A percentile compares a stretch with the other conserved stretches of the same genome.
Evolutionary conservation across 1,140 invertebrate species (phyloP).

Genomic region (Drosophila lini): DNA sequence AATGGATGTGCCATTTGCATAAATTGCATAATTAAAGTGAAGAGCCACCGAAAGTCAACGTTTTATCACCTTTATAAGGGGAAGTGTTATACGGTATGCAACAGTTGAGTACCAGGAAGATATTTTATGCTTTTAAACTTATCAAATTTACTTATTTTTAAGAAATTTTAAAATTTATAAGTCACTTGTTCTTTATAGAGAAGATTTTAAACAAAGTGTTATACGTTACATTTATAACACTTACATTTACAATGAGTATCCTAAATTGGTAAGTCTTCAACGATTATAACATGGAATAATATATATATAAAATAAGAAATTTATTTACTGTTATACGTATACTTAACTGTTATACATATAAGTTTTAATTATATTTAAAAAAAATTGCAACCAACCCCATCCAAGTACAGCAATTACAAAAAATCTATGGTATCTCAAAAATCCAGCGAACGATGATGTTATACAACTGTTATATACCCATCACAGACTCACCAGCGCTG

Average conservation of each 20-base stretch:
- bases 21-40: conserved; percentile 24
- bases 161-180: not conserved
- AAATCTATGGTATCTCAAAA: not conserved
- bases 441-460: not conserved
- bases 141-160: not conserved
- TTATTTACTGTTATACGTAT: no score
- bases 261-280: not conserved
- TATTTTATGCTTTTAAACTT: not conserved
- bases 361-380: no score
- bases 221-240: not conserved
- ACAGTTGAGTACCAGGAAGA: not conserved
- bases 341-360: no score
- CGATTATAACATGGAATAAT: not conserved
- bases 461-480: conserved; percentile 20
- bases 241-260: not conserved
- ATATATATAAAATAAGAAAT: no score
- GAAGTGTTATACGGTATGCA: conserved; percentile 10
- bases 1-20: conserved; percentile 30
- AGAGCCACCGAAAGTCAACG: not conserved
- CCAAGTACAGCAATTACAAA: not conserved
- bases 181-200: not conserved
- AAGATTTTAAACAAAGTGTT: not conserved
- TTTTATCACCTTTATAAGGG: not conserved
- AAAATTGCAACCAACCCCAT: not conserved
- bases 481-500: not conserved